Evolutionary conservation across 2,797 vertebrate species (phyloP), one percentile per base, ranked within the genome.

Genomic region (Aulostomus chinensis): DNA sequence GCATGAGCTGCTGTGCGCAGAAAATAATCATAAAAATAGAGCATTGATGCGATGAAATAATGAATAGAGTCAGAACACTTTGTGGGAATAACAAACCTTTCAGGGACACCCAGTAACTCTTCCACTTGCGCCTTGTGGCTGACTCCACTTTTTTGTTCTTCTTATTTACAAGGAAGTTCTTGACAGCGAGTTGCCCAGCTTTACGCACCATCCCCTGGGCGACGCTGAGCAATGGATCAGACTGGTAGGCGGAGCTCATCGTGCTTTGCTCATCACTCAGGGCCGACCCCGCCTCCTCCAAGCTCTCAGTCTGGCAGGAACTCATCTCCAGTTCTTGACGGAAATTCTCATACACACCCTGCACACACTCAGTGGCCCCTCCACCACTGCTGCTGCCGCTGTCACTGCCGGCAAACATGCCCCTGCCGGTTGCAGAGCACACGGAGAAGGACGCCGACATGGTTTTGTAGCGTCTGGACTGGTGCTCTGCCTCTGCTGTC

Each of bases 111-210:
- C 96, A 99, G 76, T 98, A 98, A 57, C 91, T 95, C 68, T 98
- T 98, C 97, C 97, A 99, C 78, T 97, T 98, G 88, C 96, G 90
- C 26, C 94, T 89, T 0, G 96, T 91, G 28, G 96, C 96, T 0
- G 93, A 92, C 73, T 99, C 96, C 81, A 99, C 96, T 61, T 98
- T 97, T 86, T 97, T 97, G 80, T 91, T 96, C 88, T 98, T 98
- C 86, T 98, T 98, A 74, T 97, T 95, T 14, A 98, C 95, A 16
- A 99, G 91, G 56, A 98, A 98, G 87, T 98, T 98, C 80, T 99
- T 99, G 66, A 98, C 95, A 0, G 96, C 93, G 58, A 54, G 92
- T 88, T 0, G 54, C 4, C 97, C 96, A 0, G 97, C 95, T 70
- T 98, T 98, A 56, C 97, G 93, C 38, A 99, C 97, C 0, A 94